These are phyloP conservation scores for Monodelphis domestica DNA, from an alignment of 2,797 vertebrate species.

Conservation along the genomic window DNA sequence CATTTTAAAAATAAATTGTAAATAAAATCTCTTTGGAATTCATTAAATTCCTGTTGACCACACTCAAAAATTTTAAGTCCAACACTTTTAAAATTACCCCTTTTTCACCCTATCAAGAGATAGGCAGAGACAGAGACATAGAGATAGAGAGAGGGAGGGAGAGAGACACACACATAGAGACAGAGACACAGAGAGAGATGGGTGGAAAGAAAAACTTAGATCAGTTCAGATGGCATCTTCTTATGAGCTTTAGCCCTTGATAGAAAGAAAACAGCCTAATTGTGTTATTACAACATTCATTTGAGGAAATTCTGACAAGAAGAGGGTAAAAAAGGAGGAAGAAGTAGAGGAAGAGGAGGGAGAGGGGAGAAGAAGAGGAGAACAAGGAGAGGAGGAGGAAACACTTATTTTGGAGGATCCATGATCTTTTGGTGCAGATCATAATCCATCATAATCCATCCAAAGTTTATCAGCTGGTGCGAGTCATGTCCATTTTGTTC, in stretches of 20 bases:
- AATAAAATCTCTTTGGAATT: too few relatives aligned
- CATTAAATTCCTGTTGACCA: too few relatives aligned
- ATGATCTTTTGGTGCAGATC: background rate
- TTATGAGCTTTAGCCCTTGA: background rate
- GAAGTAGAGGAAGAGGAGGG: too few relatives aligned
- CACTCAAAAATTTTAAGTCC: too few relatives aligned
- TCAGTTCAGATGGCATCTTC: background rate
- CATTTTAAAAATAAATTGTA: too few relatives aligned
- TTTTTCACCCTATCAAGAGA: too few relatives aligned
- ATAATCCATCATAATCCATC: background rate
- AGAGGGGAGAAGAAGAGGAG: background rate
- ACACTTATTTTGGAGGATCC: background rate
- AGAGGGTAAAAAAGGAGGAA: too few relatives aligned
- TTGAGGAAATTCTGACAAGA: background rate
- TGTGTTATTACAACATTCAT: background rate
- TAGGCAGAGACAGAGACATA: too few relatives aligned
- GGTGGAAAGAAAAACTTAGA: background rate
- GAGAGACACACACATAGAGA: background rate
- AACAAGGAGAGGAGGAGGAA: background rate
- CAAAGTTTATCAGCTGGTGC: background rate
- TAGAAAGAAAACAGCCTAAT: background rate
- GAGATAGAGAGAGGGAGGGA: background rate
- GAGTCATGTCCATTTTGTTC: background rate
- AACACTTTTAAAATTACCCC: too few relatives aligned
- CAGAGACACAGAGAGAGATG: too few relatives aligned